Evolutionary conservation across 2,113 vertebrate genomes (phyloP), one percentile per base, ranked within the genome.

Genomic region (Zeus faber): DNA sequence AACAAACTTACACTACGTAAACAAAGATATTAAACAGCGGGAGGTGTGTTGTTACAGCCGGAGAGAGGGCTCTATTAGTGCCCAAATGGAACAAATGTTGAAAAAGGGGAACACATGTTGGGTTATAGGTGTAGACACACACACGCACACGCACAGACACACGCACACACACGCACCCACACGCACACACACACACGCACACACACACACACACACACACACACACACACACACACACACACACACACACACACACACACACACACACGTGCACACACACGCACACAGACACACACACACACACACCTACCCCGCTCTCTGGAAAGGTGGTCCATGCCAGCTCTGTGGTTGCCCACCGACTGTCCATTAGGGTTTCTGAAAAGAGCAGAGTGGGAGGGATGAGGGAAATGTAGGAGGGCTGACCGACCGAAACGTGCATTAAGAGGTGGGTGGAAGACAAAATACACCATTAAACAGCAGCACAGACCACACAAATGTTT

Each of bases 321-420:
- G 97, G 97, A 88, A 96, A 94, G 54, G 94, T 91, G 49, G 94
- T 97, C 96, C 97, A 99, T 0, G 94, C 94, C 84, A 99, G 82
- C 86, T 99, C 97, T 59, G 97, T 98, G 5, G 96, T 97, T 65
- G 95, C 95, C 95, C 92, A 96, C 71, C 94, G 96, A 49, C 95
- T 98, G 90, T 99, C 96, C 94, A 98, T 97, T 73, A 99, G 91
- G 55, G 96, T 98, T 88, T 98, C 97, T 99, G 87, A 49, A 93
- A 87, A n/a, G n/a, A n/a, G n/a, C n/a, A n/a, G n/a, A n/a, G n/a
- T n/a, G n/a, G n/a, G n/a, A n/a, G n/a, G n/a, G n/a, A n/a, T n/a
- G n/a, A n/a, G 76, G 41, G 48, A 75, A 69, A 62, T 86, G 78
- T 41, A 62, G 60, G 62, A 72, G 64, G 67, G 56, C 54, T 65